phyloP scores from a whole-genome alignment of 1,140 invertebrate genomes.

The Leptinotarsa texana region DNA sequence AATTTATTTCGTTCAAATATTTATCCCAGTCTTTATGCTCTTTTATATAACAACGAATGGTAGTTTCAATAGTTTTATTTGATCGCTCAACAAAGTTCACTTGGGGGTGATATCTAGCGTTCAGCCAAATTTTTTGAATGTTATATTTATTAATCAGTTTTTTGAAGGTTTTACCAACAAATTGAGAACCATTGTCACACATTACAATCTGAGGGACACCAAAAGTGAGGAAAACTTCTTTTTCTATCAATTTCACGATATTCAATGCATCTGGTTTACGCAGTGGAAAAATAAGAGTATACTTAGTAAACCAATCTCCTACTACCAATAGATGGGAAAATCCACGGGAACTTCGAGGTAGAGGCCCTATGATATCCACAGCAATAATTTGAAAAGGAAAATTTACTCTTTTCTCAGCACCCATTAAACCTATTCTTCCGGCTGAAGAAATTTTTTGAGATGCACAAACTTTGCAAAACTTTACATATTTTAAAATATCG shows the following conservation, averaged over 20 bases:
- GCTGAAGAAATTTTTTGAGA: conserved; percentile 28
- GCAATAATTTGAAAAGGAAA: conserved; percentile 41
- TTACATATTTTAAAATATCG: conserved; percentile 6
- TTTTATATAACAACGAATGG: conserved; percentile 4
- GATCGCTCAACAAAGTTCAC: conserved; percentile 32
- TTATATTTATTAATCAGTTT: background rate
- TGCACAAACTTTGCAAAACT: conserved; percentile 30
- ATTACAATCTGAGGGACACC: background rate
- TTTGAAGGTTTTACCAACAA: background rate
- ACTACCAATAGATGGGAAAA: conserved; percentile 52
- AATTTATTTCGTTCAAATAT: conserved; percentile 15
- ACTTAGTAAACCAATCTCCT: conserved; percentile 41
- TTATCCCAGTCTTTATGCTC: conserved; percentile 12
- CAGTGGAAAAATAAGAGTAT: conserved; percentile 28
- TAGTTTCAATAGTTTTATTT: conserved; percentile 27
- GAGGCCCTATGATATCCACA: conserved; percentile 48
- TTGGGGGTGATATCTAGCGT: conserved; percentile 3
- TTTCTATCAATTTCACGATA: background rate
- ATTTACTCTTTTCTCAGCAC: conserved; percentile 29
- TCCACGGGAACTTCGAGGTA: conserved; percentile 37
- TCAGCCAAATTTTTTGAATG: conserved; percentile 18
- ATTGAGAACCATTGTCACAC: conserved; percentile 9
- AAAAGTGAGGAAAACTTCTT: conserved; percentile 8
- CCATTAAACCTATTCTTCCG: conserved; percentile 27
- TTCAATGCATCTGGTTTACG: background rate